Base-by-base conservation (phyloP, 2,113 vertebrate species). In the Silurus glanis region DNA sequence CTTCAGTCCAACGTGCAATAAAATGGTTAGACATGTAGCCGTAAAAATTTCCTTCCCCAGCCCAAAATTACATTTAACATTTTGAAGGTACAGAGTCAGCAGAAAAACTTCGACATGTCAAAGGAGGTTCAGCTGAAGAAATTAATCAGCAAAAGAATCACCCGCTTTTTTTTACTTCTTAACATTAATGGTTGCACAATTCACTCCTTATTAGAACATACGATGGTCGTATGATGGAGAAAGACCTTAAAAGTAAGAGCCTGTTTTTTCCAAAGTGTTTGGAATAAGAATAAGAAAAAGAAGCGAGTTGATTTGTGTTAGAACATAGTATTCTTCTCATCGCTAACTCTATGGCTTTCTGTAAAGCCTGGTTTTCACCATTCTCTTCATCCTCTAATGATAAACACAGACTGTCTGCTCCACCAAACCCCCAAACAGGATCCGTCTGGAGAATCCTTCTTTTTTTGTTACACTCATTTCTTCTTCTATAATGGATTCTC, bases 401-500 rank as follows among this genome's bases (percentile, higher is more conserved):
- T 89, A 93, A 93, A 90, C 62, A 75, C 94, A 95, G 94, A 89
- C 92, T 55, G 92, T 94, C 93, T 93, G 90, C 91, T 84, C 90
- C 84, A 79, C 84, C 56, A 28, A 72, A 66, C 82, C 82, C 64
- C 79, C 88, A 0, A 87, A 82, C 89, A 90, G 86, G 16, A 78
- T 17, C 66, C 59, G 76, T 87, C 80, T 78, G 89, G 86, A 91
- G 88, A 92, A 90, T 88, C 90, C 90, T 83, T 72, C 88, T 37
- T 91, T 88, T 87, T 91, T 93, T 93, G 88, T 94, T 91, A 88
- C 89, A 83, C 85, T 90, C 89, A 89, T 94, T 88, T 71, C 90
- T 80, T 67, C 9, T 83, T 75, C 45, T 59, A 64, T 87, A 86
- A 74, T 76, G 89, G 66, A 66, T 90, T 82, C 13, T 82, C 79